Evolutionary conservation across 2,113 vertebrate species (phyloP).

Genomic region (Litocranius walleri): DNA sequence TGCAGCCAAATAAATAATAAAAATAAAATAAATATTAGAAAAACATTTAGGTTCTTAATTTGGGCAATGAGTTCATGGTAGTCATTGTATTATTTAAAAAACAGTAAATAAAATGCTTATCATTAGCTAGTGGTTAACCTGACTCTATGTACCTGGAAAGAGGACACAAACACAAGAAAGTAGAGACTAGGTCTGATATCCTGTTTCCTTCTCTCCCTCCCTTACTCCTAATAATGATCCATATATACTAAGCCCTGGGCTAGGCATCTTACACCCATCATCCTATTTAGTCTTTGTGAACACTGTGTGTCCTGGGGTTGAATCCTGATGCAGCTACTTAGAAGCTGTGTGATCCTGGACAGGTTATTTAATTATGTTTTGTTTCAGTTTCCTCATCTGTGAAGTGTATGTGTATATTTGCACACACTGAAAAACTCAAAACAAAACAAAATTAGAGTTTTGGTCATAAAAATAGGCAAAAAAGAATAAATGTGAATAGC

Average conservation of each 20-base stretch:
- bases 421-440: background rate
- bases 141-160: too few relatives aligned
- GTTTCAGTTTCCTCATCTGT: background rate
- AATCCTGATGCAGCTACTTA: background rate
- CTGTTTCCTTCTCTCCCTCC: background rate
- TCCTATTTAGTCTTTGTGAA: background rate
- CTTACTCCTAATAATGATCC: background rate
- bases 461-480: background rate
- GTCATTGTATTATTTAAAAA: background rate
- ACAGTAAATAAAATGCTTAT: background rate
- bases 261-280: background rate
- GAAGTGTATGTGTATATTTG: background rate
- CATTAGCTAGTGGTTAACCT: background rate
- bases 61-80: background rate
- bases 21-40: background rate
- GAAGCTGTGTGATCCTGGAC: background rate
- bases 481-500: background rate
- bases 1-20: background rate
- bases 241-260: background rate
- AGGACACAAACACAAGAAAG: background rate
- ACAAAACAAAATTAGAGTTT: background rate
- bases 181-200: background rate
- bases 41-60: background rate
- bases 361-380: background rate
- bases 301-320: fast-evolving